Evolutionary conservation across 2,113 vertebrate genomes (phyloP).

Genomic region (Pontoporia blainvillei): DNA sequence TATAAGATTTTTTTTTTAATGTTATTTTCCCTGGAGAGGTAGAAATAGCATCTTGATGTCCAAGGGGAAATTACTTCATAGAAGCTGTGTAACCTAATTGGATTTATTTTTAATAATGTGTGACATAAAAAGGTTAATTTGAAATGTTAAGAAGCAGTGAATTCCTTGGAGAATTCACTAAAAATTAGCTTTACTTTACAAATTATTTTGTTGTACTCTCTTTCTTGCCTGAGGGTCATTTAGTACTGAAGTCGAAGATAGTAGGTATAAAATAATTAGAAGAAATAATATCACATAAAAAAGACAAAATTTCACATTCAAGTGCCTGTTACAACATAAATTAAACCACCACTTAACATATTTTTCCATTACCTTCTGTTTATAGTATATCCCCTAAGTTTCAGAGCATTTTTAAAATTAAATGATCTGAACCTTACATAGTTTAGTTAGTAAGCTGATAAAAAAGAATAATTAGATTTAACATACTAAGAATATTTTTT

Average conservation of each 20-base stretch:
- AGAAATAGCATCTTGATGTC: neutral
- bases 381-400: neutral
- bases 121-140: constrained; percentile 32
- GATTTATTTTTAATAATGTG: constrained; percentile 27
- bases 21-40: neutral
- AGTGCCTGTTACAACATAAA: neutral
- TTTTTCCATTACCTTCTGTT: neutral
- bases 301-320: neutral
- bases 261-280: neutral
- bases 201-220: neutral
- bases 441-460: neutral
- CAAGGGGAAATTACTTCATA: neutral
- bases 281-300: neutral
- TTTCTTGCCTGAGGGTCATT: neutral
- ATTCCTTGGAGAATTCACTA: constrained; percentile 9
- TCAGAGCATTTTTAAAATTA: neutral
- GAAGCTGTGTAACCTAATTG: neutral
- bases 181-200: constrained; percentile 26
- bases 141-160: constrained; percentile 27
- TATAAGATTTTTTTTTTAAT: neutral
- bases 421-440: neutral
- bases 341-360: neutral
- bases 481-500: neutral
- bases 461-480: neutral
- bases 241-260: neutral